Conservation (phyloP, 2,797 vertebrate genomes). For the Erpetoichthys calabaricus region DNA sequence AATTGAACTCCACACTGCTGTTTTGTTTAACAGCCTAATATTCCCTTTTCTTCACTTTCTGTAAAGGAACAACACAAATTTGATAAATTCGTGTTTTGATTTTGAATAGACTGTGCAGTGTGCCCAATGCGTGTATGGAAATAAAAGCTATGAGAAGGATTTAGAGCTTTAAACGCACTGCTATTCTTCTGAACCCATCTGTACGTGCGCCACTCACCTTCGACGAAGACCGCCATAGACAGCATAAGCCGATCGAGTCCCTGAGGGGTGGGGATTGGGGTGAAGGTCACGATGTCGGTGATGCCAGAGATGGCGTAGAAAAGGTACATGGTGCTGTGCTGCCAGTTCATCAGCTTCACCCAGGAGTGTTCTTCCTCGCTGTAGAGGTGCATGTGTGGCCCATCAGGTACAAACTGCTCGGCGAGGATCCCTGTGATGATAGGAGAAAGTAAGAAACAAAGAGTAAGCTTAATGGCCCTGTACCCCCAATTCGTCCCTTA, state of each 20-base stretch:
- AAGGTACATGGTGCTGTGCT: conserved; percentile 93
- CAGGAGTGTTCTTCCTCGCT: conserved; percentile 31
- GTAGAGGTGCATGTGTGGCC: conserved; percentile 72
- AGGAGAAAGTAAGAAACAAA: too few species aligned
- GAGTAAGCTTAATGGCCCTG: accelerated
- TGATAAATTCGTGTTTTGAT: too few species aligned
- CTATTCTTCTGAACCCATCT: too few species aligned
- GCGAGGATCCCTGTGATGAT: conserved; percentile 68
- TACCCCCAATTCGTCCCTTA: neutral
- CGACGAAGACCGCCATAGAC: conserved; percentile 62
- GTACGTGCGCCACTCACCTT: conserved; percentile 67
- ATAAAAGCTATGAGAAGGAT: too few species aligned
- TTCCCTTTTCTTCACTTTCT: too few species aligned
- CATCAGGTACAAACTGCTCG: conserved; percentile 85
- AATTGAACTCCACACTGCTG: too few species aligned
- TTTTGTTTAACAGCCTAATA: too few species aligned
- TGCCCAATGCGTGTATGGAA: too few species aligned
- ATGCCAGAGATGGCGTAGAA: conserved; percentile 73
- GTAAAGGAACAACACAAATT: too few species aligned
- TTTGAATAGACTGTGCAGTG: too few species aligned
- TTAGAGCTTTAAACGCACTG: too few species aligned
- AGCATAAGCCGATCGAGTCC: conserved; percentile 64
- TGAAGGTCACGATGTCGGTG: conserved; percentile 42
- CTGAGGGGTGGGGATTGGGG: conserved; percentile 33
- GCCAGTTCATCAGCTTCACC: conserved; percentile 97